phyloP scores from a whole-genome alignment of 1,140 invertebrate species.

The Drosophila pseudoananassae region DNA sequence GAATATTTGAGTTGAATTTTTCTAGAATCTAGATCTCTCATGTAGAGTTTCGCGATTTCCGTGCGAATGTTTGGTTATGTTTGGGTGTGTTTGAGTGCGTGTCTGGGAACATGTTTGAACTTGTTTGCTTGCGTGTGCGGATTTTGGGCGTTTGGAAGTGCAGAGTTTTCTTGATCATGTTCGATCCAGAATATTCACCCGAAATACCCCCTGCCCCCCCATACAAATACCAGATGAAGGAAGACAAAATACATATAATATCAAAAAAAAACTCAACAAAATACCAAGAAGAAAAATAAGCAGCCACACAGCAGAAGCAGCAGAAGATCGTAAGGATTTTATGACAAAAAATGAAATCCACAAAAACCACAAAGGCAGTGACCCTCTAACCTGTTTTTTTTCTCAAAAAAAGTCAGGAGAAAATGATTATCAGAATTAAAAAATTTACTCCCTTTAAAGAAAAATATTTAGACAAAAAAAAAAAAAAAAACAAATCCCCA shows the following conservation, averaged over 20 bases:
- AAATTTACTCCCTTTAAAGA: constrained; percentile 11
- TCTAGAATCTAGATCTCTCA: constrained; percentile 6
- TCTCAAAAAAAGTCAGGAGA: constrained; percentile 13
- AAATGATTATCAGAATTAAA: constrained; percentile 36
- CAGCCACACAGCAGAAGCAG: constrained; percentile 30
- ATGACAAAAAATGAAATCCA: constrained; percentile 10
- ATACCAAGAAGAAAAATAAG: constrained; percentile 31
- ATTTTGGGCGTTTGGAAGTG: constrained; percentile 16
- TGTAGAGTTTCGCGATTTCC: background rate
- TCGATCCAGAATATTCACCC: background rate
- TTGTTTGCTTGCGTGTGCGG: constrained; percentile 29
- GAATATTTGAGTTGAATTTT: constrained; percentile 17
- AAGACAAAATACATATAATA: constrained; percentile 5
- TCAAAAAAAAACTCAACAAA: constrained; percentile 14
- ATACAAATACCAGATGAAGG: constrained; percentile 22
- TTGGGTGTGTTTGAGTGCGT: constrained; percentile 6
- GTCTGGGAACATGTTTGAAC: constrained; percentile 11
- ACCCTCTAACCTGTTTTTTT: constrained; percentile 11
- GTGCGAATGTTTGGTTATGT: constrained; percentile 10
- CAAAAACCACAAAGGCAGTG: constrained; percentile 28
- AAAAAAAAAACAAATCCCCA: constrained; percentile 24
- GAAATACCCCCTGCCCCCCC: background rate
- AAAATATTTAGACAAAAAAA: constrained; percentile 51
- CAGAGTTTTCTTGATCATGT: constrained; percentile 80
- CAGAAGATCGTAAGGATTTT: constrained; percentile 46